Conservation (phyloP, 2,797 vertebrate species). For the Hirundo rustica region DNA sequence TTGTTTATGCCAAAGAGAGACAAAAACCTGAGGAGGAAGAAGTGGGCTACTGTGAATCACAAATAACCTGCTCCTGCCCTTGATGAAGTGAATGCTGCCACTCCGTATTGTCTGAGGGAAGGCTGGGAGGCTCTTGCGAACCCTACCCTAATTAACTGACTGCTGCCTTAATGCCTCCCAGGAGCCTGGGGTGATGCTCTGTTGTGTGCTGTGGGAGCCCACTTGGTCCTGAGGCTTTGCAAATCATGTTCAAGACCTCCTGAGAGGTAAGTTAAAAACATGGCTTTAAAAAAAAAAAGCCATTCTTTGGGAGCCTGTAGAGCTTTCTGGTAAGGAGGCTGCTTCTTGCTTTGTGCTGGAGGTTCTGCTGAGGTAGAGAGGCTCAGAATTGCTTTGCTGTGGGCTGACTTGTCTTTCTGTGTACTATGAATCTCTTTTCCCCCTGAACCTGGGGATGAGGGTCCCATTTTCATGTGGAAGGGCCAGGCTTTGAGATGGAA, state of each 20-base stretch:
- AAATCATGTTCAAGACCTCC: not conserved
- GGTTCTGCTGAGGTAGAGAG: not conserved
- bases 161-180: not conserved
- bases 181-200: not conserved
- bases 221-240: not conserved
- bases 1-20: not conserved
- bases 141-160: conserved; percentile 24
- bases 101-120: not conserved
- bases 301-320: not conserved
- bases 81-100: not conserved
- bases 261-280: not conserved
- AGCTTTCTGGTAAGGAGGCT: not conserved
- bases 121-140: conserved; percentile 2
- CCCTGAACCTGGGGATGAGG: not conserved
- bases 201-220: not conserved
- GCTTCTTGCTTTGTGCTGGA: not conserved
- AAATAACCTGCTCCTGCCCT: not conserved
- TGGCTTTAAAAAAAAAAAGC: not conserved
- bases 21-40: not conserved
- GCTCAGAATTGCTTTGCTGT: not conserved
- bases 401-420: not conserved
- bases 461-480: not conserved
- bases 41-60: not conserved
- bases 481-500: not conserved
- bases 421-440: not conserved